Percentiles rank a stretch among this genome's conserved stretches.
phyloP scores from a whole-genome alignment of 2,888 invertebrate species.

The Stenolophus ochropezus region DNA sequence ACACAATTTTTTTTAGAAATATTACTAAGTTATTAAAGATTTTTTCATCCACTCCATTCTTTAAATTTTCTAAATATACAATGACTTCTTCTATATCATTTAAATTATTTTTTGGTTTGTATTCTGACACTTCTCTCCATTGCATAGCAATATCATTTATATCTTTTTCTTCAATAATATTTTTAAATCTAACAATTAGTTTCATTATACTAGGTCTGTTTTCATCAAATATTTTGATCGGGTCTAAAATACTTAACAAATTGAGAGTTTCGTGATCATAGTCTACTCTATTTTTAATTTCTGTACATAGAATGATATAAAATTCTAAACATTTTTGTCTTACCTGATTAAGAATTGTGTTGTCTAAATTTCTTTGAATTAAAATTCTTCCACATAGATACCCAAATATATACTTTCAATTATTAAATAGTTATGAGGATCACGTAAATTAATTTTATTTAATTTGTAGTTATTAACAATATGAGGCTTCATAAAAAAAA shows the following conservation, averaged over 20 bases:
- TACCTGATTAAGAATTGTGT: too few species aligned
- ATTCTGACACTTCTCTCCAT: not conserved
- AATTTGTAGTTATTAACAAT: too few species aligned
- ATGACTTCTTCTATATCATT: not conserved
- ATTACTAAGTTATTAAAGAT: not conserved
- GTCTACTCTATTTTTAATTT: not conserved
- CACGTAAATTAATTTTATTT: too few species aligned
- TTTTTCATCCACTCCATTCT: not conserved
- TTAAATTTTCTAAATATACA: not conserved
- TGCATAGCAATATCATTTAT: not conserved
- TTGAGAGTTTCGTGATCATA: not conserved
- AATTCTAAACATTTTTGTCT: too few species aligned
- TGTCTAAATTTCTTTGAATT: too few species aligned
- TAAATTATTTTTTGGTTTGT: not conserved
- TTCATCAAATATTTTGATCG: not conserved
- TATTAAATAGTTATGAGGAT: too few species aligned
- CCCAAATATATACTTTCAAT: too few species aligned
- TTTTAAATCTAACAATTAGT: not conserved
- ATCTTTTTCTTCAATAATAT: not conserved
- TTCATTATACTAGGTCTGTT: not conserved
- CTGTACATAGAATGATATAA: not conserved
- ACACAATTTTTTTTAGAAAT: constrained; percentile 3
- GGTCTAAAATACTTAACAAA: not conserved
- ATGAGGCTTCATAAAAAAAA: too few species aligned
- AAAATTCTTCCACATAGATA: too few species aligned